Evolutionary conservation across 2,797 vertebrate species (phyloP), one percentile per base, ranked within the genome.

Genomic region (Acanthopagrus latus): DNA sequence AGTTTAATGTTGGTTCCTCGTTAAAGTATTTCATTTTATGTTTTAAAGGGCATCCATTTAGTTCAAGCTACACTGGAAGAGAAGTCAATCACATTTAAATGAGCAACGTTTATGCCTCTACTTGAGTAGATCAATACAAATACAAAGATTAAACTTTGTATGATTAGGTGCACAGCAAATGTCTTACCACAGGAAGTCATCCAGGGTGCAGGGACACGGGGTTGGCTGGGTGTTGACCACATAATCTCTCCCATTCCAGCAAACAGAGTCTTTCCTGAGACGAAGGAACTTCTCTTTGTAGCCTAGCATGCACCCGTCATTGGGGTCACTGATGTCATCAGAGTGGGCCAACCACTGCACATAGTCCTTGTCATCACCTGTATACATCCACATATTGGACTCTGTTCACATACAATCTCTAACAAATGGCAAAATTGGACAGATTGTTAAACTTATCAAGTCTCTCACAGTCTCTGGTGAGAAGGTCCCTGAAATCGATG

Each of bases 341-440:
- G 97, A 98, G 90, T 99, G 98, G 0, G 98, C 97, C 93, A 98
- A 91, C 98, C 98, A 99, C 76, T 95, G 89, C 82, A 96, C 95
- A 17, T 99, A 99, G 89, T 99, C 98, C 0, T 80, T 44, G 9
- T 96, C 95, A 0, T 69, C 89, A 80, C 98, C 98, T 99, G 71
- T 23, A 80, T 71, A 58, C 38, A 91, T 27, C 71, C 12, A 25
- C 20, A 74, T 16, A 50, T 71, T 52, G 1, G 18, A 56, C 12
- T 60, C 16, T 5, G 13, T 67, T 67, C 46, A 69, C 2, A 50
- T 29, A 23, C 18, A 10, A 48, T 52, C 54, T 58, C 57, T 55
- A 74, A 44, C 4, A 58, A 14, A 56, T 21, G 3, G 12, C 17
- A 23, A 33, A 64, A 48, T 21, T 18, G 25, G 5, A 59, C 13